Evolutionary conservation across 2,888 invertebrate species (phyloP), one percentile per base, ranked within the genome.

Genomic region (Plebejus argus): DNA sequence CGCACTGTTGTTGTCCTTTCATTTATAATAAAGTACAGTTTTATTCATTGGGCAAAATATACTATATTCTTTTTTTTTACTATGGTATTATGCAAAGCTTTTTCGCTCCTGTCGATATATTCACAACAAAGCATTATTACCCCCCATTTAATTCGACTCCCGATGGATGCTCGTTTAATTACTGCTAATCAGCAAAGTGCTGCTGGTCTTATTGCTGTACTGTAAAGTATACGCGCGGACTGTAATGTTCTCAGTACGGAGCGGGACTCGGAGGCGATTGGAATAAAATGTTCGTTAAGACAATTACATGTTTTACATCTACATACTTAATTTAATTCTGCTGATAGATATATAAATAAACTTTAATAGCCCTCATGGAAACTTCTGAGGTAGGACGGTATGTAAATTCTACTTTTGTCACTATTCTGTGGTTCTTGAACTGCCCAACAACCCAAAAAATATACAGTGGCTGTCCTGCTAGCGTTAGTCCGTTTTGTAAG

Each of bases 181-280:
- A 23, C 23, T 23, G 61, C 23, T 61, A 61, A 61, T 61, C 61
- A 61, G 20, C 61, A 61, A 23, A 61, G 61, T 61, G 61, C 61
- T 8, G 8, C 7, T 10, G 61, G 61, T 61, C 23, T 61, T 61
- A 61, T 23, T 61, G 20, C 4, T 23, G 23, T 2, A 23, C 61
- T 23, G 23, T 61, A 23, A 61, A 61, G 61, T 3, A 61, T 8
- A 58, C 5, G 53, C 5, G 58, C 58, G 20, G n/a, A 56, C 56
- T n/a, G 58, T 58, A 61, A 61, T 8, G 20, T 61, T 20, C 20
- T 12, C 23, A 23, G 23, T 12, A 61, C 61, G n/a, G 58, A 56
- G 45, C 45, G 3, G 45, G 10, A 45, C 45, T 45, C 45, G 10
- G 45, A 45, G 45, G n/a, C 58, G 1, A 58, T 58, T 4, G 12